A percentile compares a stretch with the other conserved stretches of the same genome.
Conservation (phyloP, 2,113 vertebrate genomes). For the Phyllostomus discolor region DNA sequence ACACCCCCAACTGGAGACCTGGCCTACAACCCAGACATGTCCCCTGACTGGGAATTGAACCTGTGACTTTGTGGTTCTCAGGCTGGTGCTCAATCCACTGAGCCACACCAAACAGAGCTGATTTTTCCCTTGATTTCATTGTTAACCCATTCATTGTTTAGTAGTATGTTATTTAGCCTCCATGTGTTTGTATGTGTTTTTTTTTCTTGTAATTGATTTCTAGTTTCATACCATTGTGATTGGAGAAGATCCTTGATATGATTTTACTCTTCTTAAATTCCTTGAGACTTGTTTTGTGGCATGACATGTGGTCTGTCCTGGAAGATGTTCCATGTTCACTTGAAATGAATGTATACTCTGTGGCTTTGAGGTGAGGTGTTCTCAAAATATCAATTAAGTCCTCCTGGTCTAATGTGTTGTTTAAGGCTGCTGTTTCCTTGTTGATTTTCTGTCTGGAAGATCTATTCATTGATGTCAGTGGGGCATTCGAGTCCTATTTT, state of each 20-base stretch:
- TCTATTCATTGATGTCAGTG: neutral
- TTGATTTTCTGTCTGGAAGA: neutral
- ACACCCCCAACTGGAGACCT: too few species aligned
- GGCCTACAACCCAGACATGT: too few species aligned
- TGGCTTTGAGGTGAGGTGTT: neutral
- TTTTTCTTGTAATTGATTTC: neutral
- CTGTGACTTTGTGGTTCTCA: too few species aligned
- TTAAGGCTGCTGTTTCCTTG: neutral
- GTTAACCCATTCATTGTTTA: too few species aligned
- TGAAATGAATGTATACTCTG: neutral
- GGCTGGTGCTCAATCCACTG: too few species aligned
- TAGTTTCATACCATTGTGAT: neutral
- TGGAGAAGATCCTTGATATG: neutral
- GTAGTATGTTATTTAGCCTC: too few species aligned
- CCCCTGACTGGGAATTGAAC: too few species aligned
- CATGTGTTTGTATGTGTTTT: too few species aligned
- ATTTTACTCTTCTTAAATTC: neutral
- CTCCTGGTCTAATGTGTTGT: neutral
- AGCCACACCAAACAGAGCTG: too few species aligned
- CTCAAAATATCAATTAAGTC: neutral
- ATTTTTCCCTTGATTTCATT: too few species aligned
- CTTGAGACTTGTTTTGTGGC: neutral
- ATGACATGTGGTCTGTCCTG: neutral
- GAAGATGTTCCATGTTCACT: neutral
- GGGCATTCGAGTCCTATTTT: neutral